Evolutionary conservation across 2,113 vertebrate genomes (phyloP).

Genomic region (Octodon degus): DNA sequence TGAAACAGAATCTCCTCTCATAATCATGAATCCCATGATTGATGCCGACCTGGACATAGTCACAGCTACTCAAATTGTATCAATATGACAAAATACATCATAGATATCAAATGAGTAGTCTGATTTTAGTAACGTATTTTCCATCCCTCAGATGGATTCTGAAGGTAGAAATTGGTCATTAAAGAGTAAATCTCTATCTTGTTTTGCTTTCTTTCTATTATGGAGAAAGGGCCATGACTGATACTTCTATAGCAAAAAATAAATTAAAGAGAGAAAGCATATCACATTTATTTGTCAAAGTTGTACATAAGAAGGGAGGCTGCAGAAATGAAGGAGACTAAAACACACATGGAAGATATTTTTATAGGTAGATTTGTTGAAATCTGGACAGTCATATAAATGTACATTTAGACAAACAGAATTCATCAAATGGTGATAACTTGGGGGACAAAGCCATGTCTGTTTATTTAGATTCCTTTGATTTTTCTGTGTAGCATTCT

Average conservation of each 20-base stretch:
- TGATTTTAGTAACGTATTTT: not conserved
- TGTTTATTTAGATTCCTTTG: not conserved
- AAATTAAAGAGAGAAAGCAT: not conserved
- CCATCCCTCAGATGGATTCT: not conserved
- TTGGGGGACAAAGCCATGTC: not conserved
- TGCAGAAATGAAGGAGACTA: not conserved
- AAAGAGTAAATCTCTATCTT: not conserved
- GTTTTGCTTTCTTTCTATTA: not conserved
- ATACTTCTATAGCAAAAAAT: not conserved
- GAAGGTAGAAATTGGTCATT: not conserved
- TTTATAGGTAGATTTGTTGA: not conserved
- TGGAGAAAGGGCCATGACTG: not conserved
- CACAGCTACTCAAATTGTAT: not conserved
- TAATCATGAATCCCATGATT: not conserved
- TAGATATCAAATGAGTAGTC: not conserved
- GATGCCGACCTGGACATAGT: not conserved
- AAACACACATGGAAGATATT: not conserved
- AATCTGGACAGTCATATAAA: not conserved
- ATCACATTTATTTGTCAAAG: not conserved
- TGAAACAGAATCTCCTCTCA: not conserved
- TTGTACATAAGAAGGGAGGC: fast-evolving
- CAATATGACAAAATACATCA: not conserved
- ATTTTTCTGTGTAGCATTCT: not conserved
- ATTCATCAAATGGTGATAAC: not conserved
- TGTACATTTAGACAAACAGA: too few relatives aligned